Evolutionary conservation across 2,113 vertebrate genomes (phyloP).

Genomic region (Tapirus terrestris): DNA sequence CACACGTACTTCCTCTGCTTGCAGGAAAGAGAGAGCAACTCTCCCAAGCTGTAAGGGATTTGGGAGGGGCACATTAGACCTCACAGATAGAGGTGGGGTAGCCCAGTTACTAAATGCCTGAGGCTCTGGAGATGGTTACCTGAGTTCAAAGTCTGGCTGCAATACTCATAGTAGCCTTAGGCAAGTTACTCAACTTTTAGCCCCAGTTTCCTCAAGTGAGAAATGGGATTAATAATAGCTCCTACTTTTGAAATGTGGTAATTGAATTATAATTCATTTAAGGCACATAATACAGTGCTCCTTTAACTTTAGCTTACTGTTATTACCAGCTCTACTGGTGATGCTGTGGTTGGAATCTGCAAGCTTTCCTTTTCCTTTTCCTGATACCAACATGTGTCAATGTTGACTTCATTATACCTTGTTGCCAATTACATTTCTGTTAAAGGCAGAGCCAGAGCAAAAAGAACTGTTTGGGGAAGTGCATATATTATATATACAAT

Average conservation of each 20-base stretch:
- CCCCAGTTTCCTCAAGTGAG: not conserved
- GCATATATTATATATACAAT: not conserved
- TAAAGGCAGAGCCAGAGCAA: not conserved
- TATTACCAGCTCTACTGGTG: not conserved
- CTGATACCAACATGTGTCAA: not conserved
- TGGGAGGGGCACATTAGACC: no score
- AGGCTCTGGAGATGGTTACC: not conserved
- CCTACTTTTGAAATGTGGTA: not conserved
- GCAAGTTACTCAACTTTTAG: not conserved
- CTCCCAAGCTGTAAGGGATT: not conserved
- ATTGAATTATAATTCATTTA: constrained; percentile 20
- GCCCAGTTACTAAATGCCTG: not conserved
- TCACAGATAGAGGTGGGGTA: not conserved
- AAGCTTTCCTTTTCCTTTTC: not conserved
- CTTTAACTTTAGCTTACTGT: not conserved
- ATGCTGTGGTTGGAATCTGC: not conserved
- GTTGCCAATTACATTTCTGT: not conserved
- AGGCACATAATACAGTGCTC: not conserved
- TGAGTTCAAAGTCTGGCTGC: not conserved
- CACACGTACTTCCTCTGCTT: not conserved
- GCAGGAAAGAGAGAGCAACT: not conserved
- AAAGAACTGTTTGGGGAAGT: not conserved
- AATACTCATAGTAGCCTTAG: not conserved
- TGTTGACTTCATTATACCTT: not conserved
- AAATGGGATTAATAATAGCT: not conserved